Evolutionary conservation across 2,113 vertebrate species (phyloP).

Genomic region (Nannospalax galili): DNA sequence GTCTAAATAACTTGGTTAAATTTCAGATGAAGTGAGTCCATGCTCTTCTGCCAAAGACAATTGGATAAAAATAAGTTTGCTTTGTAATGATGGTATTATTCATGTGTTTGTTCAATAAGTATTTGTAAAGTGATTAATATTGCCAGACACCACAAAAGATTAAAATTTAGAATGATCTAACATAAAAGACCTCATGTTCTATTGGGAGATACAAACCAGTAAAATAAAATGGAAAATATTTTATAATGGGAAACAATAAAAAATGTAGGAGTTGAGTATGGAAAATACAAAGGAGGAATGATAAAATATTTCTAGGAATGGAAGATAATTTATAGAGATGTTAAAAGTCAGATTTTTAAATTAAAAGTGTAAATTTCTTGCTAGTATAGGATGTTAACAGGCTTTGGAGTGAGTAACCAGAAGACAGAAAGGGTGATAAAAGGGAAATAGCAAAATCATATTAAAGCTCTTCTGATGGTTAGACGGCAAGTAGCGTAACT

Average conservation of each 20-base stretch:
- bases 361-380: neutral
- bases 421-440: neutral
- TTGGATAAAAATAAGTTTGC: neutral
- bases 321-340: neutral
- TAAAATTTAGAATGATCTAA: neutral
- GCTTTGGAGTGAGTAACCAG: neutral
- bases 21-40: slow-evolving; percentile 17
- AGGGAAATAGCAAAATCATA: neutral
- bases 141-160: neutral
- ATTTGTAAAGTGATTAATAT: neutral
- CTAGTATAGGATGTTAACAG: neutral
- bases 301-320: neutral
- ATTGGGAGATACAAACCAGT: neutral
- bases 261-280: accelerated
- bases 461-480: neutral
- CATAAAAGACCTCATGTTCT: neutral
- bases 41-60: slow-evolving; percentile 11
- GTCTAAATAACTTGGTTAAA: neutral
- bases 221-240: neutral
- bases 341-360: slow-evolving; percentile 29
- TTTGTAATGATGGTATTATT: slow-evolving; percentile 20
- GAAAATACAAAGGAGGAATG: neutral
- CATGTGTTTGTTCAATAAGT: slow-evolving; percentile 25
- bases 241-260: neutral
- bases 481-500: neutral